Percentiles rank a stretch among this genome's conserved stretches.
Evolutionary conservation across 2,888 invertebrate species (phyloP).

Genomic region (Harpalus rubripes): DNA sequence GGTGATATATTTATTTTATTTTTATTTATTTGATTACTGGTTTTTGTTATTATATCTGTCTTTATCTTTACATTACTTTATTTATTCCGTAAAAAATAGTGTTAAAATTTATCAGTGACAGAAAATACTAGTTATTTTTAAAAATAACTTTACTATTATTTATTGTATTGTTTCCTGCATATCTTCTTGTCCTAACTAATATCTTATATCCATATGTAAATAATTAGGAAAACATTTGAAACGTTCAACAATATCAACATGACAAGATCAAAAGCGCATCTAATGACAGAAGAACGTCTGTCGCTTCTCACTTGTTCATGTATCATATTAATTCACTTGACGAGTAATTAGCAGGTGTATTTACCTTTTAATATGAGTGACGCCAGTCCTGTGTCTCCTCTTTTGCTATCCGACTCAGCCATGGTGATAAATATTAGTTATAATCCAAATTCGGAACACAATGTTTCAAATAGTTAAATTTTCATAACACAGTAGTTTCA

Average conservation of each 20-base stretch:
- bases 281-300: conserved; percentile 13
- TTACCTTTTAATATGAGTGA: conserved; percentile 59
- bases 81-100: too few species aligned
- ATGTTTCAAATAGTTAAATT: background rate
- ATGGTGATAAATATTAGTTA: background rate
- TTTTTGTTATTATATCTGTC: too few species aligned
- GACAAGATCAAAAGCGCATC: conserved; percentile 38
- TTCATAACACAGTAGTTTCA: conserved; percentile 5
- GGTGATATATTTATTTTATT: too few species aligned
- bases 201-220: background rate
- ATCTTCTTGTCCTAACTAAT: too few species aligned
- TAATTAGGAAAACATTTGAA: conserved; percentile 11
- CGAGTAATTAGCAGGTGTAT: conserved; percentile 43
- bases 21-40: too few species aligned
- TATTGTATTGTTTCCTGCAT: too few species aligned
- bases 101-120: too few species aligned
- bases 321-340: conserved; percentile 25
- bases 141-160: too few species aligned
- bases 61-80: too few species aligned
- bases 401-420: background rate
- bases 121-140: too few species aligned
- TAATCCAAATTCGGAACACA: conserved; percentile 40
- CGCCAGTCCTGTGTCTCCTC: conserved; percentile 6
- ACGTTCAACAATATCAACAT: conserved; percentile 2
- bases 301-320: conserved; percentile 26